These are phyloP conservation scores for Indicator indicator DNA, from an alignment of 2,113 vertebrate species.

Conservation along the genomic window DNA sequence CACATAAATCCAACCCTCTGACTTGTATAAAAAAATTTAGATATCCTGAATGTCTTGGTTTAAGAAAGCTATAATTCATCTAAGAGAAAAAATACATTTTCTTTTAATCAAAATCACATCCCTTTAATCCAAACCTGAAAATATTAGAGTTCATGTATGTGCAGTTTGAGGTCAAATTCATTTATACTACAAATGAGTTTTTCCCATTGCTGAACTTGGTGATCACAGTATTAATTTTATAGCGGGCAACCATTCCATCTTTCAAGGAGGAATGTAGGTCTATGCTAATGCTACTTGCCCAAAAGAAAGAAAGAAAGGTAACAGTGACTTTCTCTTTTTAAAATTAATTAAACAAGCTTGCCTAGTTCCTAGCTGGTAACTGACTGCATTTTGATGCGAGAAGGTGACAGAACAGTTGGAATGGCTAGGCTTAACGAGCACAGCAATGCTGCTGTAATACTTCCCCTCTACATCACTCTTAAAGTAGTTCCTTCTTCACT, in stretches of 20 bases:
- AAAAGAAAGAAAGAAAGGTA: background rate
- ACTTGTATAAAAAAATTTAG: background rate
- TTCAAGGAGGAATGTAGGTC: background rate
- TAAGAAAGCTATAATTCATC: background rate
- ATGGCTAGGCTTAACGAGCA: background rate
- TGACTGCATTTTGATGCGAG: background rate
- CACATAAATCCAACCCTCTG: background rate
- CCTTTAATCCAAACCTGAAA: background rate
- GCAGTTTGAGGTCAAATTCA: background rate
- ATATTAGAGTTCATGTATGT: background rate
- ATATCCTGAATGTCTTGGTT: background rate
- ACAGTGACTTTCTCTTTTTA: background rate
- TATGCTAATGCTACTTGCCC: background rate
- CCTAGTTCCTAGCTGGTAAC: background rate
- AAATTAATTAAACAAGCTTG: background rate
- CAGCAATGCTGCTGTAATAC: background rate
- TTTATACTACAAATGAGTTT: background rate
- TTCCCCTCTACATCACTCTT: background rate
- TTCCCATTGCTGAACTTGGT: background rate
- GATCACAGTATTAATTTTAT: background rate
- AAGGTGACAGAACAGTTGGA: background rate
- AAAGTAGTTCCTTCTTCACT: background rate
- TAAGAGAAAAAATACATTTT: background rate
- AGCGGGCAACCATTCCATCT: background rate
- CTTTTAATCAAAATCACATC: background rate